Evolutionary conservation across 2,797 vertebrate genomes (phyloP), one percentile per base, ranked within the genome.

Genomic region (Sebastes diaconus): DNA sequence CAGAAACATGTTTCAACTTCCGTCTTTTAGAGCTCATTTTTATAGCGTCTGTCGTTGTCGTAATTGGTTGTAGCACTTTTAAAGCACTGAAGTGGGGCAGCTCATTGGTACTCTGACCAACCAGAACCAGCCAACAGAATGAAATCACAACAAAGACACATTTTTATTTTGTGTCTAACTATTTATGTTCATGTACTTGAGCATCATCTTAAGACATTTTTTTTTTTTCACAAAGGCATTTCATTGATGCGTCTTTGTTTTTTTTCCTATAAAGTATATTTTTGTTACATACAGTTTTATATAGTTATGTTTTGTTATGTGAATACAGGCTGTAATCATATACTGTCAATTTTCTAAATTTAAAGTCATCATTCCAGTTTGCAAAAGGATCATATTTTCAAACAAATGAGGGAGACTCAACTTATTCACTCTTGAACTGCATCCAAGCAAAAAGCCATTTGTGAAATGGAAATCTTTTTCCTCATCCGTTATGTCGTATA

Each of bases 391-490:
- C n/a, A 6, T n/a, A 72, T 84, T 84, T 64, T 68, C n/a, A 79
- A 75, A 75, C 63, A 86, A 82, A 77, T 63, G 8, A 84, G 65
- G 24, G 25, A 61, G 12, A 60, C 27, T 83, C 29, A 70, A 39
- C 80, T 81, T 59, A 22, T 76, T 86, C 55, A 71, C 42, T 82
- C 68, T 86, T 90, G 89, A 87, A 84, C 61, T 65, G 54, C 76
- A 76, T 91, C 88, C 83, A 89, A 89, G 36, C 82, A 85, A 86
- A 75, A 93, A 83, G 68, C 83, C 69, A 88, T 93, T 93, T 87
- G 69, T 85, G 76, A 79, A 90, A 88, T 84, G 73, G 79, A 77
- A 81, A 84, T 90, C 61, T 73, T 83, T 72, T 72, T 54, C 84
- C 78, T 60, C 76, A 80, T 91, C 81, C 72, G 75, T 89, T 77